These are phyloP conservation scores for Epistrophe grossulariae DNA, from an alignment of 2,888 invertebrate species.

Conservation along the genomic window DNA sequence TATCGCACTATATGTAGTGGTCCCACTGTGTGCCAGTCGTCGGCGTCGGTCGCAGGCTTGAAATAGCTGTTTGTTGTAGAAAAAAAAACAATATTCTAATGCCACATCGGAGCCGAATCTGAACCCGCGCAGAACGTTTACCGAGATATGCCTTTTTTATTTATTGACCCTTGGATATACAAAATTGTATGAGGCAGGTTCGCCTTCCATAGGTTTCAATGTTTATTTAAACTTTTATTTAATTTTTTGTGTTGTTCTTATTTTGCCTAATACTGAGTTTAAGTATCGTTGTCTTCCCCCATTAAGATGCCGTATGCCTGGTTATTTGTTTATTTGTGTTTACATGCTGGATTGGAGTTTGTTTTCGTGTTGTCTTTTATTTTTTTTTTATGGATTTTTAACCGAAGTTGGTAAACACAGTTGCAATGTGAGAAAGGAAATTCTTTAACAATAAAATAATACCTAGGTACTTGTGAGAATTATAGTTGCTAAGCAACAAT, in stretches of 20 bases:
- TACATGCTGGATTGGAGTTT: slow-evolving; percentile 35
- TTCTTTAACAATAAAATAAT: not conserved
- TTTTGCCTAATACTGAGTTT: slow-evolving; percentile 8
- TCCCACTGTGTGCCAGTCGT: not conserved
- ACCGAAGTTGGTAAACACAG: slow-evolving; percentile 30
- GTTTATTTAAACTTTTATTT: slow-evolving; percentile 8
- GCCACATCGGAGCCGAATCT: not conserved
- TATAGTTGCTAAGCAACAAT: not conserved
- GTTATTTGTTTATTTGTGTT: slow-evolving; percentile 42
- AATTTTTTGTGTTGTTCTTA: slow-evolving; percentile 2
- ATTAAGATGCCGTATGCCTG: slow-evolving; percentile 5
- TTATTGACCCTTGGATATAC: slow-evolving; percentile 21
- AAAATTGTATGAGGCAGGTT: slow-evolving; percentile 14
- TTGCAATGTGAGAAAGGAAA: slow-evolving; percentile 2
- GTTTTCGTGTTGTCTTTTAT: not conserved
- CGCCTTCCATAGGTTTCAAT: not conserved
- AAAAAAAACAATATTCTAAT: not conserved
- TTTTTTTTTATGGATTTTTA: slow-evolving; percentile 50
- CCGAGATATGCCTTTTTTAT: slow-evolving; percentile 16
- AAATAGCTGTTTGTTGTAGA: not conserved
- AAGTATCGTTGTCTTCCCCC: slow-evolving; percentile 17
- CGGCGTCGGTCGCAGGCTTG: not conserved
- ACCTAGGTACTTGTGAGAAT: not conserved
- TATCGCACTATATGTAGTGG: no score
- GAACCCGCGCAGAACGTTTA: not conserved